Base-by-base conservation (phyloP, 1,140 invertebrate species). In the Protaetia brevitarsis region DNA sequence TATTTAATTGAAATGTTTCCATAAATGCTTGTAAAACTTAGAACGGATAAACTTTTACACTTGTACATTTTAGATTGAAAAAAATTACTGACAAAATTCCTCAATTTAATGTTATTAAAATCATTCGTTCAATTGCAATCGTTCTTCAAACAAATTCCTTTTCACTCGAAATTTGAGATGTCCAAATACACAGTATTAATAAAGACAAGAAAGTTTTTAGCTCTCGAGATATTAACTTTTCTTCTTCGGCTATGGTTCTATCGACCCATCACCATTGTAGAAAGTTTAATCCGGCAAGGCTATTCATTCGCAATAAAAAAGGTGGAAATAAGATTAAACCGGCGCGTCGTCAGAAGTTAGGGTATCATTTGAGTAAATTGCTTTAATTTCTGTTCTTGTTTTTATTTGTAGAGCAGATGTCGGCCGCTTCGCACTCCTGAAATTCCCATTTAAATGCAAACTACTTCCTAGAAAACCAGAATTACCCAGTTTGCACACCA, bases 371-470 rank as follows among this genome's bases (percentile, higher is more conserved):
- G 19, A 10, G 10, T 31, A 59, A 59, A 59, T 28, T 59, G 57
- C 57, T 30, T 59, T 59, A 59, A 59, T 59, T 59, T 59, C 26
- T 27, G 16, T n/a, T 27, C 26, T 59, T 59, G 57, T 59, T 59
- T 59, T 59, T 59, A 31, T 59, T 29, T 59, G 57, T 59, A 59
- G 30, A 59, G 57, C 16, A 59, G 57, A 59, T 59, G 26, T 31
- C 57, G 11, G 57, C 23, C 26, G 29, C 30, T 59, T 59, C 57
- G 16, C 57, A 59, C 23, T 29, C 57, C 11, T 13, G 57, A 59
- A 59, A 28, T 59, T 59, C 27, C 57, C 26, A 59, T 59, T 59
- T 59, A 59, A 28, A 59, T 59, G 57, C 57, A 59, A 27, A 59
- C 10, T 19, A 27, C 26, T 8, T n/a, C 6, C 26, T 59, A 29